These are phyloP conservation scores for Oeneis ivallda DNA, from an alignment of 2,888 invertebrate species.

Conservation along the genomic window DNA sequence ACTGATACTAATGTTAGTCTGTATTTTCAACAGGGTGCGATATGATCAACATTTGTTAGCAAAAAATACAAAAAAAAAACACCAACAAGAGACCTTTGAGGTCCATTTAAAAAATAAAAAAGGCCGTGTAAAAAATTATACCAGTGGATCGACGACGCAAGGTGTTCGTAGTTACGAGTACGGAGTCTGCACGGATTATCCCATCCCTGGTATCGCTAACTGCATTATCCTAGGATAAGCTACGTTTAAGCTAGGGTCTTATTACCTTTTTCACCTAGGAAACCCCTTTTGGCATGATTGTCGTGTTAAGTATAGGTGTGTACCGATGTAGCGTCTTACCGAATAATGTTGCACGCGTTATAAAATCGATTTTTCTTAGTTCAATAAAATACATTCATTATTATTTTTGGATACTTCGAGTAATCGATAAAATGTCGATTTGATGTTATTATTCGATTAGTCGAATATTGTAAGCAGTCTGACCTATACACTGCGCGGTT, in stretches of 20 bases:
- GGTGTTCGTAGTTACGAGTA: constrained; percentile 52
- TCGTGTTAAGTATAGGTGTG: background rate
- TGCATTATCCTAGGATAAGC: constrained; percentile 54
- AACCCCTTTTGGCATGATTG: background rate
- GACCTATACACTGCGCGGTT: too few species aligned
- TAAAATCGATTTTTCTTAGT: background rate
- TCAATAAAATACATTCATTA: too few species aligned
- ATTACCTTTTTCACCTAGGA: background rate
- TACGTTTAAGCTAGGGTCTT: constrained; percentile 39
- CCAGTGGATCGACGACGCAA: constrained; percentile 60
- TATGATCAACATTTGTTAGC: constrained; percentile 60
- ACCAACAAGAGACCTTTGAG: constrained; percentile 13
- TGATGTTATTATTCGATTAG: too few species aligned
- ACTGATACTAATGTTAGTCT: constrained; percentile 72
- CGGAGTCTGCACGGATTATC: constrained; percentile 48
- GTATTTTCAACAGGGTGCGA: constrained; percentile 75
- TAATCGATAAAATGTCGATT: too few species aligned
- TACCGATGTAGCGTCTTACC: background rate
- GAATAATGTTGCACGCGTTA: background rate
- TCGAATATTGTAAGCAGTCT: too few species aligned
- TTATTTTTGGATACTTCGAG: too few species aligned
- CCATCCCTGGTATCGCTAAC: constrained; percentile 72
- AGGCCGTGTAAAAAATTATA: constrained; percentile 52
- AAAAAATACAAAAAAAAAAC: constrained; percentile 45
- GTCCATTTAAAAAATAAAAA: constrained; percentile 43